A percentile compares a stretch with the other conserved stretches of the same genome.
Evolutionary conservation across 1,140 invertebrate genomes (phyloP).

Genomic region (Drosophila nigromelanica): DNA sequence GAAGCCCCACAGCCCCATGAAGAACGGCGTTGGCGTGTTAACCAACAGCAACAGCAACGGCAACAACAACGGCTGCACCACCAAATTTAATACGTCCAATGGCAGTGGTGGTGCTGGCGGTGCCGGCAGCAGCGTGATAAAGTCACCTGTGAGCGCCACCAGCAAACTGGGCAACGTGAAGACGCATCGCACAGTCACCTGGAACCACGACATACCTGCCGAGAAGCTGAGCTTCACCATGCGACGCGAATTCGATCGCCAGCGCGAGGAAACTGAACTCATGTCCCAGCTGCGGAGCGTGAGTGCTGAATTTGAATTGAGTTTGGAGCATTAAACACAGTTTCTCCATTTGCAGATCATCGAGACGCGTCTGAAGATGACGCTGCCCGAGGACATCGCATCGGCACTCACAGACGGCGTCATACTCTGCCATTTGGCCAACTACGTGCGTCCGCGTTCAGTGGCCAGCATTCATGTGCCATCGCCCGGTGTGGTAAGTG

Average conservation of each 20-base stretch:
- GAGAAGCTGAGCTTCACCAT: constrained; percentile 96
- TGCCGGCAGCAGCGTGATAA: constrained; percentile 43
- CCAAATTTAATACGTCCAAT: constrained; percentile 68
- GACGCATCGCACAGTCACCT: constrained; percentile 84
- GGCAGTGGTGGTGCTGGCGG: constrained; percentile 45
- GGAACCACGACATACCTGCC: constrained; percentile 88
- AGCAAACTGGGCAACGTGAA: constrained; percentile 68
- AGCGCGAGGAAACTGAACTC: constrained; percentile 94
- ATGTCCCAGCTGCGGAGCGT: constrained; percentile 93
- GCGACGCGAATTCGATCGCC: constrained; percentile 94
- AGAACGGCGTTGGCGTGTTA: constrained; percentile 71
- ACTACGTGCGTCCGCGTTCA: constrained; percentile 94
- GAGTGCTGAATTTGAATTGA: constrained; percentile 72
- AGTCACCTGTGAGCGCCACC: constrained; percentile 82
- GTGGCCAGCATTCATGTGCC: constrained; percentile 97
- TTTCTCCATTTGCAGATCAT: constrained; percentile 88
- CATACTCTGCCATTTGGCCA: constrained; percentile 96
- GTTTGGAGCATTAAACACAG: not conserved
- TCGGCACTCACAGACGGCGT: constrained; percentile 95
- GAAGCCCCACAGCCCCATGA: constrained; percentile 89
- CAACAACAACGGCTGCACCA: constrained; percentile 9
- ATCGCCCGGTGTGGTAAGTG: constrained; percentile 94
- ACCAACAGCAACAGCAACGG: constrained; percentile 34
- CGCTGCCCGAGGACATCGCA: constrained; percentile 93
- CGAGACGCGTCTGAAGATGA: constrained; percentile 94